Percentiles rank a stretch among this genome's conserved stretches.
These are phyloP conservation scores for Tetheella fluctuosa DNA, from an alignment of 2,888 invertebrate genomes.

Conservation along the genomic window DNA sequence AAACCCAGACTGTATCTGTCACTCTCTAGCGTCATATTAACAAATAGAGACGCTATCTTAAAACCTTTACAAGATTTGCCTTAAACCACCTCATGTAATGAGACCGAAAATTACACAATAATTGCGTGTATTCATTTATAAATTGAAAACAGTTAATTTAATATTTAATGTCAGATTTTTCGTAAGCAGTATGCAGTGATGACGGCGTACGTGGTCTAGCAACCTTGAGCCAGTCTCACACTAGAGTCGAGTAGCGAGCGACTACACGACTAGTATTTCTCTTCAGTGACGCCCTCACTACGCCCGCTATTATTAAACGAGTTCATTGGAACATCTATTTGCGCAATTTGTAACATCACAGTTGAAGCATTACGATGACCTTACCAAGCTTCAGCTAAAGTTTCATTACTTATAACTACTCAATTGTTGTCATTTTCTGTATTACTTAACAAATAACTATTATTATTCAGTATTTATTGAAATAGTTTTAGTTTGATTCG, in stretches of 20 bases:
- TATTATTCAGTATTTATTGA: too few species aligned
- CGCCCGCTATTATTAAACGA: slow-evolving; percentile 82
- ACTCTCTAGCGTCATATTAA: too few species aligned
- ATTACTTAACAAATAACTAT: too few species aligned
- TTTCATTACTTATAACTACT: slow-evolving; percentile 11
- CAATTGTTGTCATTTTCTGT: neutral
- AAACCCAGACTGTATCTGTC: too few species aligned
- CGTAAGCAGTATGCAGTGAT: slow-evolving; percentile 50
- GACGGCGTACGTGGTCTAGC: slow-evolving; percentile 39
- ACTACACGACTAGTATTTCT: slow-evolving; percentile 57
- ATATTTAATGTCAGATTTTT: slow-evolving; percentile 52
- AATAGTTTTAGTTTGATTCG: too few species aligned
- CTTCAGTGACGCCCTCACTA: slow-evolving; percentile 75
- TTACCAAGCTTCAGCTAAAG: slow-evolving; percentile 59
- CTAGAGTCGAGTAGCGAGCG: slow-evolving; percentile 47
- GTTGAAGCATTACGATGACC: slow-evolving; percentile 76
- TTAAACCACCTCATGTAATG: too few species aligned
- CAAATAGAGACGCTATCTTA: too few species aligned
- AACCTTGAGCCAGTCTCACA: slow-evolving; percentile 69
- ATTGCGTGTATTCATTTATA: neutral
- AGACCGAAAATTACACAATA: neutral
- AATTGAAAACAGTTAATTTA: slow-evolving; percentile 31
- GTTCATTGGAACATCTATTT: slow-evolving; percentile 84
- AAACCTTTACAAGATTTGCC: too few species aligned
- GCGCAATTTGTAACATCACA: slow-evolving; percentile 80